Conservation (phyloP, 2,888 invertebrate genomes). For the Eilema depressum region DNA sequence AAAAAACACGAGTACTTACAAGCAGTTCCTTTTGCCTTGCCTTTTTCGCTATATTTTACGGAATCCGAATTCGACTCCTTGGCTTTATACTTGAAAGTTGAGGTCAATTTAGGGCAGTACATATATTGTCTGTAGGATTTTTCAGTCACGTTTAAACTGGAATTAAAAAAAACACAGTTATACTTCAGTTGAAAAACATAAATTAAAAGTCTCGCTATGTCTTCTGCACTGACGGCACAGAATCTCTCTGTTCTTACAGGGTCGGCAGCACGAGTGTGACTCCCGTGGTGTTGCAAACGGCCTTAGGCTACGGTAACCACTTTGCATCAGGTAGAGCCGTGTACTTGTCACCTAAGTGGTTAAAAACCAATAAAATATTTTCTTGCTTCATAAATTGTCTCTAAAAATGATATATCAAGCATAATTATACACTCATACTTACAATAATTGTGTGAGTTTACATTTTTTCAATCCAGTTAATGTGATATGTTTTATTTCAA, state of each 20-base stretch:
- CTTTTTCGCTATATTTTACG: background rate
- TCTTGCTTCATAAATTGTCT: too few relatives aligned
- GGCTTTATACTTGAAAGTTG: background rate
- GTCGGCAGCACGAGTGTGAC: too few relatives aligned
- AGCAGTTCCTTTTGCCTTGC: background rate
- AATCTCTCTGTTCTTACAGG: too few relatives aligned
- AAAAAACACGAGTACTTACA: background rate
- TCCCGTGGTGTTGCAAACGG: too few relatives aligned
- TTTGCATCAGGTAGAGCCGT: too few relatives aligned
- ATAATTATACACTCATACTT: background rate
- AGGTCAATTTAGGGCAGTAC: constrained; percentile 8
- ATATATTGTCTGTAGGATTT: background rate
- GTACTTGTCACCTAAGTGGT: too few relatives aligned
- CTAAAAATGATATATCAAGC: background rate
- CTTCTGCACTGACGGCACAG: too few relatives aligned
- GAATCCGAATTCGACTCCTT: background rate
- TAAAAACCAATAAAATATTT: too few relatives aligned
- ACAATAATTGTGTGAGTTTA: constrained; percentile 4
- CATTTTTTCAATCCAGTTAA: constrained; percentile 4
- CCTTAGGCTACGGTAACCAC: too few relatives aligned
- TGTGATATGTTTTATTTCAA: constrained; percentile 3
- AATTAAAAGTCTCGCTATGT: too few relatives aligned
- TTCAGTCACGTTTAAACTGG: background rate
- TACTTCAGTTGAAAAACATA: too few relatives aligned
- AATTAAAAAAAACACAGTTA: background rate